phyloP scores from a whole-genome alignment of 2,888 invertebrate genomes.

The Drosophila mimica region DNA sequence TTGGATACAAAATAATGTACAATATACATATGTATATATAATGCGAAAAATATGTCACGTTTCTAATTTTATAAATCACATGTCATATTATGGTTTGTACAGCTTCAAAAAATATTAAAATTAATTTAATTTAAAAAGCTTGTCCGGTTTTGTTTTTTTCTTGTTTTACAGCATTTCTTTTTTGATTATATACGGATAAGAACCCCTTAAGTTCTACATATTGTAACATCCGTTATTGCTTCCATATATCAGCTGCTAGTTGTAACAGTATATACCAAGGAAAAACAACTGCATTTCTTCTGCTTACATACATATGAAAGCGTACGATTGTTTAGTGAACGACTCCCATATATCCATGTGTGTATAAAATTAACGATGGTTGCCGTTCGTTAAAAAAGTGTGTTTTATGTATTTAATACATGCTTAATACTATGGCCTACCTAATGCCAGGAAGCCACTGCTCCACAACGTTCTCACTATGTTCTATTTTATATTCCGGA shows the following conservation, averaged over 20 bases:
- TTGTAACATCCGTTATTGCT: not conserved
- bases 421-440: slow-evolving; percentile 30
- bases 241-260: not conserved
- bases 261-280: not conserved
- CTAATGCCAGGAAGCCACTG: slow-evolving; percentile 22
- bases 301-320: not conserved
- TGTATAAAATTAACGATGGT: not conserved
- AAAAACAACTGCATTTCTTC: not conserved
- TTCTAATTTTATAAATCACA: not conserved
- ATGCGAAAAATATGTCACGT: not conserved
- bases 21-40: not conserved
- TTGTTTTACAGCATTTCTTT: not conserved
- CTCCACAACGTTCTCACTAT: slow-evolving; percentile 36
- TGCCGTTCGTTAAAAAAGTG: slow-evolving; percentile 15
- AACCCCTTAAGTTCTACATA: not conserved
- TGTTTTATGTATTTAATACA: slow-evolving; percentile 40
- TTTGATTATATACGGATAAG: not conserved
- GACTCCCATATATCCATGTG: not conserved
- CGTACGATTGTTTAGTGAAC: not conserved
- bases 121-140: slow-evolving; percentile 1
- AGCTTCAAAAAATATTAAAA: not conserved
- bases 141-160: not conserved
- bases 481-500: slow-evolving; percentile 15
- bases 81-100: not conserved
- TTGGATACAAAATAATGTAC: not conserved